Base-by-base conservation (phyloP, 2,888 invertebrate species). In the Tipula lateralis region DNA sequence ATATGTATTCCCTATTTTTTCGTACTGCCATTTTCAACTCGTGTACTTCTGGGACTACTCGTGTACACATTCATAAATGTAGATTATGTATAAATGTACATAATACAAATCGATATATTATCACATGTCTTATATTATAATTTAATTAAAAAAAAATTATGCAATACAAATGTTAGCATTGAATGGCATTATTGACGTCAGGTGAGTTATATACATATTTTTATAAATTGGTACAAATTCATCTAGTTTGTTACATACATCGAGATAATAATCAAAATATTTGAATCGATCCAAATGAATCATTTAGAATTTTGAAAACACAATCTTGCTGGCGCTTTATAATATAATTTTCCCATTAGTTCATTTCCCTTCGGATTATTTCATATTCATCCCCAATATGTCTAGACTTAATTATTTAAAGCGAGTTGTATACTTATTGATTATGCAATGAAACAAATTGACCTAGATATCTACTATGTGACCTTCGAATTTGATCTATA, bases 141-240 rank as follows among this genome's bases (percentile, higher is more conserved):
- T 66, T 66, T 16, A 44, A 44, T 66, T 66, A 66, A 66, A 66
- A n/a, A n/a, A 24, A 66, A 66, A 66, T 66, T 66, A 66, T 66
- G 66, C 66, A 66, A 24, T 66, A 44, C 19, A 66, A 66, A 24
- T 66, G 24, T 66, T 66, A n/a, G n/a, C n/a, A n/a, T n/a, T n/a
- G n/a, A 66, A 66, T 66, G 66, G 6, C 44, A 7, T n/a, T 39
- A 7, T 36, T 36, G 36, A 36, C 36, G 36, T 36, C 36, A 36
- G 36, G 36, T 36, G 36, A 44, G 4, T 44, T 44, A 44, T 16
- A 16, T 44, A 16, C 44, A 4, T 13, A 36, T 36, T n/a, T 44
- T 12, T 36, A 36, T 44, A 16, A 44, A 16, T 9, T 44, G 16
- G 3, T 16, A 16, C 44, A 19, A 44, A n/a, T n/a, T n/a, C 5